Conservation (phyloP, 2,888 invertebrate genomes). For the Willowsia nigromaculata region DNA sequence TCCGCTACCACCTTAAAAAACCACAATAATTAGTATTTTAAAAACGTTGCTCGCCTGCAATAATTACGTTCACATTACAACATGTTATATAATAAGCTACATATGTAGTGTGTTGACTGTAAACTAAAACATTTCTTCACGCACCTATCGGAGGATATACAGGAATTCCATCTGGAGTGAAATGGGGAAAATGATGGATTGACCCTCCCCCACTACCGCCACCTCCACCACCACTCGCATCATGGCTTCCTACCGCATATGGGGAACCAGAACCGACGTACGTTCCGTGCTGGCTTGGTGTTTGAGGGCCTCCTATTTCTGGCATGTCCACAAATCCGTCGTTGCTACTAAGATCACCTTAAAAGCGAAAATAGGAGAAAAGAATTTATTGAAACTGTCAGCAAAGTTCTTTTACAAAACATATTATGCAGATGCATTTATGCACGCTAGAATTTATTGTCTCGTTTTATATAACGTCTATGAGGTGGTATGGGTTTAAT, state of each 20-base stretch:
- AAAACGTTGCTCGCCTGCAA: background rate
- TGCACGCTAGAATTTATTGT: background rate
- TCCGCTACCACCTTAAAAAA: slow-evolving; percentile 70
- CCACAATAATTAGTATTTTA: background rate
- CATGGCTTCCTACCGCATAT: slow-evolving; percentile 84
- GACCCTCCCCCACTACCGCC: slow-evolving; percentile 68
- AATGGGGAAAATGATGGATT: slow-evolving; percentile 78
- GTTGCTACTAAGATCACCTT: slow-evolving; percentile 89
- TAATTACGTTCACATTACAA: too few species aligned
- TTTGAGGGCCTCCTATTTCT: slow-evolving; percentile 80
- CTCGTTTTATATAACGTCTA: background rate
- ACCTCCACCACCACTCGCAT: slow-evolving; percentile 79
- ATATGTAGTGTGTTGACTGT: background rate
- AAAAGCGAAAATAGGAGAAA: background rate
- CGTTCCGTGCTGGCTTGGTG: slow-evolving; percentile 91
- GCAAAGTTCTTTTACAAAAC: background rate
- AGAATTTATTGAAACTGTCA: background rate
- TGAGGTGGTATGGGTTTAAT: background rate
- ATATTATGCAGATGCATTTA: background rate
- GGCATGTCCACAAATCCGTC: slow-evolving; percentile 85
- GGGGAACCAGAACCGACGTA: slow-evolving; percentile 87
- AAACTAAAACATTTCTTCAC: slow-evolving; percentile 64
- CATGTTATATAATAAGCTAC: background rate
- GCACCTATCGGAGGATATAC: slow-evolving; percentile 91
- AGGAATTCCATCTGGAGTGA: slow-evolving; percentile 86